Percentiles rank a stretch among this genome's conserved stretches.
Conservation (phyloP, 2,888 invertebrate genomes). For the Clusia tigrina region DNA sequence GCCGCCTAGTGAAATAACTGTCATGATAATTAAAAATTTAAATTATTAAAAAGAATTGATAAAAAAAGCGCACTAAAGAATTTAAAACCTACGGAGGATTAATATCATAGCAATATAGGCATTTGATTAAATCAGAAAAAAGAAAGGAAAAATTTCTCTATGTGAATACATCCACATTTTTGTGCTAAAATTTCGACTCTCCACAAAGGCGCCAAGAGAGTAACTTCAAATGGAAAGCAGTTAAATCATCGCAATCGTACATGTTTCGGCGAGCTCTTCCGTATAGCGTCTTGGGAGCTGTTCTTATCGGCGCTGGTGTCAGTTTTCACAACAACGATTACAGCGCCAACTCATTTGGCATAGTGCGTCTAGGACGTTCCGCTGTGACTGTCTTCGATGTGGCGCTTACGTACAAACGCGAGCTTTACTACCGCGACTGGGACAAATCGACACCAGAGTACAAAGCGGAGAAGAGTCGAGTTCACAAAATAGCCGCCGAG, state of each 20-base stretch:
- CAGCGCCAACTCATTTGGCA: conserved; percentile 80
- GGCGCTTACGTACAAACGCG: conserved; percentile 79
- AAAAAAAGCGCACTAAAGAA: too few relatives aligned
- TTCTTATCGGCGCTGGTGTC: conserved; percentile 65
- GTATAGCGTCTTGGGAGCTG: conserved; percentile 66
- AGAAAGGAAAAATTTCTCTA: too few relatives aligned
- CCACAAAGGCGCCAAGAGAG: too few relatives aligned
- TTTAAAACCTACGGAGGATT: too few relatives aligned
- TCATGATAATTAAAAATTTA: too few relatives aligned
- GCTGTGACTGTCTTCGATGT: conserved; percentile 82
- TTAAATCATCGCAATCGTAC: conserved; percentile 18
- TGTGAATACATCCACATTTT: too few relatives aligned
- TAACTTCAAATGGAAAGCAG: conserved; percentile 13
- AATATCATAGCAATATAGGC: too few relatives aligned
- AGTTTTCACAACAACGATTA: conserved; percentile 74
- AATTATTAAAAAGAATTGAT: too few relatives aligned
- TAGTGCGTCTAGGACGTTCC: conserved; percentile 87
- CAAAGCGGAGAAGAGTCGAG: conserved; percentile 73
- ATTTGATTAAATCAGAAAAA: too few relatives aligned
- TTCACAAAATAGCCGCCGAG: conserved; percentile 86
- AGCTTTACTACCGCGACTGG: conserved; percentile 75
- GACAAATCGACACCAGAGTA: conserved; percentile 75
- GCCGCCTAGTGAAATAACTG: too few relatives aligned
- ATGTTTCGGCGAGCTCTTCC: conserved; percentile 60
- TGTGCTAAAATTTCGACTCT: too few relatives aligned